A percentile compares a stretch with the other conserved stretches of the same genome.
Conservation (phyloP, 2,888 invertebrate genomes). For the Habrosyne pyritoides region DNA sequence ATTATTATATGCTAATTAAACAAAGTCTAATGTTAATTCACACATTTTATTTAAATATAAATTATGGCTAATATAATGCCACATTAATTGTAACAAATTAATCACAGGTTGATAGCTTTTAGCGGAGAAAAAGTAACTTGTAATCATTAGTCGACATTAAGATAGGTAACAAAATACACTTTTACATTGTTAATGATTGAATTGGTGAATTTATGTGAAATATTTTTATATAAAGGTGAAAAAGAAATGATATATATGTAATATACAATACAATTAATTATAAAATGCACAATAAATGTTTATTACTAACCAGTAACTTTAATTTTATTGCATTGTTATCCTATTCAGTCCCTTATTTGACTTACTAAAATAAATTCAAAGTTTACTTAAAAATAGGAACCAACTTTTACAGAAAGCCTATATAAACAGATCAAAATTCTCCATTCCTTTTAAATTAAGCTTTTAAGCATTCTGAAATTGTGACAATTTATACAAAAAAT, state of each 20-base stretch:
- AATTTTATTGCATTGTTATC: conserved; percentile 31
- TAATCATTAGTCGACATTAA: too few relatives aligned
- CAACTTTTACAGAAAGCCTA: neutral
- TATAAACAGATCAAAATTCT: too few relatives aligned
- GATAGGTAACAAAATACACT: conserved; percentile 39
- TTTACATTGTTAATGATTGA: conserved; percentile 17
- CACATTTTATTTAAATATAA: conserved; percentile 12
- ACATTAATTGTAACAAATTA: neutral
- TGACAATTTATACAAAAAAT: too few relatives aligned
- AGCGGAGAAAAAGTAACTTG: too few relatives aligned
- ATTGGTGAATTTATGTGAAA: conserved; percentile 16
- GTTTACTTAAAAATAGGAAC: neutral
- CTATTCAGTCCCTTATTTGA: conserved; percentile 34
- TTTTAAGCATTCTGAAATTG: too few relatives aligned
- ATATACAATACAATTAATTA: conserved; percentile 16
- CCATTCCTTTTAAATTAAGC: too few relatives aligned
- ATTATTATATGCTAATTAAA: neutral
- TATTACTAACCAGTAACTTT: conserved; percentile 49
- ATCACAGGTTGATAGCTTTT: too few relatives aligned
- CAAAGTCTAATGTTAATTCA: neutral
- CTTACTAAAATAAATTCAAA: neutral
- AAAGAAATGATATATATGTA: conserved; percentile 30
- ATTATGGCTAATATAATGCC: conserved; percentile 6
- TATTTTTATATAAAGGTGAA: conserved; percentile 35
- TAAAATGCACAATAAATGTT: conserved; percentile 34